phyloP scores from a whole-genome alignment of 2,797 vertebrate species.

The Lithobates sylvaticus region DNA sequence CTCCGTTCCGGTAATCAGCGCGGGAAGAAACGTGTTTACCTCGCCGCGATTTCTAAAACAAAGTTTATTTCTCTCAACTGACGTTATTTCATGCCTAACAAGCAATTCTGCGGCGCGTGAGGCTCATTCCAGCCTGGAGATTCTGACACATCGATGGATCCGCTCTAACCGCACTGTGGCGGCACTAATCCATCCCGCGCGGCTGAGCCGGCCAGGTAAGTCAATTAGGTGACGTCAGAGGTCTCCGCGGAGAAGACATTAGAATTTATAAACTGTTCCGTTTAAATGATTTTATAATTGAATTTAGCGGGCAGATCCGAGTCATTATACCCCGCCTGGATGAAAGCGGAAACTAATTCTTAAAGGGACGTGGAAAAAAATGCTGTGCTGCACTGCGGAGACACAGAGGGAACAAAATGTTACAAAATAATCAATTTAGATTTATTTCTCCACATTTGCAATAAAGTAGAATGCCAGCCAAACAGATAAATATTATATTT shows the following conservation, averaged over 20 bases:
- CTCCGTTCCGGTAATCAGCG: not conserved
- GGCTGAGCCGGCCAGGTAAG: not conserved
- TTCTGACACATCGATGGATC: not conserved
- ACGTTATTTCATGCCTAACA: not conserved
- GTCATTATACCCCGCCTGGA: constrained; percentile 5
- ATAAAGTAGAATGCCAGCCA: too few species aligned
- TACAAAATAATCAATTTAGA: too few species aligned
- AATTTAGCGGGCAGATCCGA: constrained; percentile 4
- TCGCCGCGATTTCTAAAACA: too few species aligned
- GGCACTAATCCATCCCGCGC: not conserved
- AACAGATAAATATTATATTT: too few species aligned
- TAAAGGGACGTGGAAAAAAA: too few species aligned
- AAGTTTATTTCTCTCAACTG: not conserved
- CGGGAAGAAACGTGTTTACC: too few species aligned
- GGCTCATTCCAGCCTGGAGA: not conserved
- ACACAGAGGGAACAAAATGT: too few species aligned
- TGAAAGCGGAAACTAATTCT: not conserved
- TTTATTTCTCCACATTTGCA: too few species aligned
- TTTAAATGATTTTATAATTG: constrained; percentile 7
- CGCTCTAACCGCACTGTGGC: not conserved
- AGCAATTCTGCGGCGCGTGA: not conserved
- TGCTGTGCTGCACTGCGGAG: too few species aligned
- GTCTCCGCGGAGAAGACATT: not conserved
- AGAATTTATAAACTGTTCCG: not conserved
- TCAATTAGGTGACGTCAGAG: constrained; percentile 18